phyloP scores from a whole-genome alignment of 2,888 invertebrate genomes.

The Eupithecia subumbrata region DNA sequence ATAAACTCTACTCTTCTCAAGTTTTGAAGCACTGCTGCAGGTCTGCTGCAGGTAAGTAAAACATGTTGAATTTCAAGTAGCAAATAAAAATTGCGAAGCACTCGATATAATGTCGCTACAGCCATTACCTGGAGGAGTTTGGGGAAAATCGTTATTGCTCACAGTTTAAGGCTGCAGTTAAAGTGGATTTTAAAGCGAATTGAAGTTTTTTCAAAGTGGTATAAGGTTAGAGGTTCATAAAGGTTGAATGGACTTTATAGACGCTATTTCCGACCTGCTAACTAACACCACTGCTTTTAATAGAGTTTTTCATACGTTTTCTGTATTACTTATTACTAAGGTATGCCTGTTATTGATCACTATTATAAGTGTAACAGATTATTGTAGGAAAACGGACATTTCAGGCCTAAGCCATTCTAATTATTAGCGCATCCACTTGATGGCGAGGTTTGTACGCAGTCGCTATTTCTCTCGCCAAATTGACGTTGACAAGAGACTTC shows the following conservation, averaged over 20 bases:
- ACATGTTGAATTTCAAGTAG: conserved; percentile 43
- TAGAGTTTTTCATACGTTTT: not conserved
- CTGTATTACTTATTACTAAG: not conserved
- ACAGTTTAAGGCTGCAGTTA: conserved; percentile 43
- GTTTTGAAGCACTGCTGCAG: conserved; percentile 15
- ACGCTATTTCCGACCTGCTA: not conserved
- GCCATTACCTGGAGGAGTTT: conserved; percentile 67
- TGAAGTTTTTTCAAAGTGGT: conserved; percentile 3
- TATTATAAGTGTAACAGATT: not conserved
- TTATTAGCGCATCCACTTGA: no score
- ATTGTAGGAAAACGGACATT: no score
- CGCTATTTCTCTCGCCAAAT: not conserved
- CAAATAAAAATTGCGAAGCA: conserved; percentile 63
- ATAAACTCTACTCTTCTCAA: not conserved
- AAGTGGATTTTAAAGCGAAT: conserved; percentile 33
- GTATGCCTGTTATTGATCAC: not conserved
- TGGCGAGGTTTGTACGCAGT: no score
- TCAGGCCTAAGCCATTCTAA: no score
- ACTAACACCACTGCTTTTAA: not conserved
- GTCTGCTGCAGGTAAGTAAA: conserved; percentile 32
- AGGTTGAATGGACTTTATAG: not conserved
- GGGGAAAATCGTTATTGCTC: conserved; percentile 70
- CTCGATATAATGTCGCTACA: conserved; percentile 61
- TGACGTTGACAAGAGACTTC: not conserved
- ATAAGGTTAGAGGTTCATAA: not conserved